phyloP scores from a whole-genome alignment of 2,797 vertebrate genomes.

The Emys orbicularis region DNA sequence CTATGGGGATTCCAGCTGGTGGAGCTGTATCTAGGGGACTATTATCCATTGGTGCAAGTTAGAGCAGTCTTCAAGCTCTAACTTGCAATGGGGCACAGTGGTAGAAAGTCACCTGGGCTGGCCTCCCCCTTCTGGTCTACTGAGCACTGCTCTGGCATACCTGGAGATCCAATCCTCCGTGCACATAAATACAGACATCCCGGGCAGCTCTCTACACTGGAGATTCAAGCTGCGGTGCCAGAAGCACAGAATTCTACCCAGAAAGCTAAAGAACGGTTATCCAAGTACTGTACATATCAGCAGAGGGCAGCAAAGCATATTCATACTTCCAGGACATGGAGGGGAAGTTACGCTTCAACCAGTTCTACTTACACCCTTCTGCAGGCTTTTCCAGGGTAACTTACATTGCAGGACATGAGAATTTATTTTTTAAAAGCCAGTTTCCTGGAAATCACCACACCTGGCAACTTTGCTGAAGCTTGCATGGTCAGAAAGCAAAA shows the following conservation, averaged over 20 bases:
- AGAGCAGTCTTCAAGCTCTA: no score
- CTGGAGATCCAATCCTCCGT: background rate
- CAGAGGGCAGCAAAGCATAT: background rate
- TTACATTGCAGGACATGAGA: background rate
- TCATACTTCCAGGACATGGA: background rate
- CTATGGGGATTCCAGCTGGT: no score
- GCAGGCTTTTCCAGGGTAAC: background rate
- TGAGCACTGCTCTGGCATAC: background rate
- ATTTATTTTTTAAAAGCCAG: background rate
- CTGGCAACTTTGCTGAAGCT: background rate
- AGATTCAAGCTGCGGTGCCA: background rate
- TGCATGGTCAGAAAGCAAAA: background rate
- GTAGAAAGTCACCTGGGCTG: background rate
- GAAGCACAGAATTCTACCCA: background rate
- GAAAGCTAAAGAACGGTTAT: background rate
- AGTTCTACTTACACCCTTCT: background rate
- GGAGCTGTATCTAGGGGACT: no score
- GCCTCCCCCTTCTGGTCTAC: background rate
- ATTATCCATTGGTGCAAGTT: no score
- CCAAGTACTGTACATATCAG: background rate
- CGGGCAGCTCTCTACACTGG: no score
- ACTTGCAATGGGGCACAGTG: no score
- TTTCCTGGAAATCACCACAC: background rate
- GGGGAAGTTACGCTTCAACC: background rate
- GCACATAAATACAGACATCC: background rate